Conservation (phyloP, 2,113 vertebrate genomes). For the Dinomys branickii region DNA sequence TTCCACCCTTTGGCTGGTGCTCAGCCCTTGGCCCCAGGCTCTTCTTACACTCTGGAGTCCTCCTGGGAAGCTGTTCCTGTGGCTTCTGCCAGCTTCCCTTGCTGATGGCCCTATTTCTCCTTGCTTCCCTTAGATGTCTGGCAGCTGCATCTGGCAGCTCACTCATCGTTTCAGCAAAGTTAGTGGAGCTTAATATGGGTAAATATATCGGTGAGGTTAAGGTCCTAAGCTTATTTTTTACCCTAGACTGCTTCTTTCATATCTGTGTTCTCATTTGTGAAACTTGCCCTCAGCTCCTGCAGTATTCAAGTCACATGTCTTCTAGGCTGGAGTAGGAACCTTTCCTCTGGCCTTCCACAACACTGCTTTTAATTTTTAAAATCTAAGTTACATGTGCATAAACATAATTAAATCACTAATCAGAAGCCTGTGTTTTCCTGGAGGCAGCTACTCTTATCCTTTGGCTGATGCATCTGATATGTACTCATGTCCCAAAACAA, state of each 20-base stretch:
- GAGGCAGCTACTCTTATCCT: background rate
- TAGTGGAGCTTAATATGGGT: background rate
- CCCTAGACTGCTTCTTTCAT: background rate
- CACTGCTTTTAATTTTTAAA: background rate
- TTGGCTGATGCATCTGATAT: background rate
- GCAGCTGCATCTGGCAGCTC: background rate
- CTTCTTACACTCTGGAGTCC: fast-evolving
- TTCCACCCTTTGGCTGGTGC: background rate
- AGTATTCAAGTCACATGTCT: background rate
- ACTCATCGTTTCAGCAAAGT: background rate
- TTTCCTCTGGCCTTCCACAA: background rate
- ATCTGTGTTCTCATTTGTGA: background rate
- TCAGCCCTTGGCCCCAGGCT: background rate
- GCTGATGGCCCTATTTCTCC: fast-evolving
- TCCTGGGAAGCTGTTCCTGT: fast-evolving
- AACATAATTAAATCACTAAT: background rate
- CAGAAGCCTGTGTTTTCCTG: background rate
- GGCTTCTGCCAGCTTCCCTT: background rate
- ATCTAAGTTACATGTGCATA: background rate
- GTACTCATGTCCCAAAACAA: background rate
- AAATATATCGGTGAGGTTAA: background rate
- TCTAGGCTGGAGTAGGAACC: background rate
- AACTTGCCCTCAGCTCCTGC: background rate
- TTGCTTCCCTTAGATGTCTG: background rate
- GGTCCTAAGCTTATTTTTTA: background rate